Evolutionary conservation across 2,888 invertebrate species (phyloP), one percentile per base, ranked within the genome.

Genomic region (Panzeria rudis): DNA sequence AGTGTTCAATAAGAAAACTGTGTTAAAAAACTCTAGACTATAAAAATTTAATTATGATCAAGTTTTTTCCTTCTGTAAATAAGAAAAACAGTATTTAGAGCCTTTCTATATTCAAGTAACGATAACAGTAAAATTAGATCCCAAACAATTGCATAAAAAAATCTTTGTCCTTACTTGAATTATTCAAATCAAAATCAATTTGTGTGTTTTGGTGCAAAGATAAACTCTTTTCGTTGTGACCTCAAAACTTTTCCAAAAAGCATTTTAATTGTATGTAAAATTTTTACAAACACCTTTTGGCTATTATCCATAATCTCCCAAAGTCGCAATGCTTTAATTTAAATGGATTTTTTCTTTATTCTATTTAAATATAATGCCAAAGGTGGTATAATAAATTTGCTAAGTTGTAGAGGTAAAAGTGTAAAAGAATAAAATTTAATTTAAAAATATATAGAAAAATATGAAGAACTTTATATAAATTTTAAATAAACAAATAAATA

Each of bases 261-360:
- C 32, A 66, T 77, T 77, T 83, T 72, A 77, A 77, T 77, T 83
- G 77, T 50, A 56, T 66, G 72, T 71, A 77, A 56, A 76, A 35
- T 47, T 25, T 64, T 29, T 20, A n/a, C 29, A 52, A 73, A 50
- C 47, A 75, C 75, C 78, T 73, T 71, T 79, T 73, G 83, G 83
- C 68, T 47, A 44, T 35, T 61, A 62, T 66, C 72, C 72, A 84
- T 64, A 69, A 75, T 35, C 62, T 35, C 8, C 66, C 13, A 44
- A 23, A 38, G 61, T 52, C 69, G 62, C 61, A 62, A n/a, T 47
- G 56, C 76, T 47, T 68, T 20, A 72, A 38, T 68, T 20, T 41
- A 71, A 68, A 52, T 66, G 32, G 20, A 44, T 54, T 54, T 32
- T 29, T 56, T 29, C n/a, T 56, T 3, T n/a, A 15, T 32, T 25